These are phyloP conservation scores for Todiramphus saurophagus DNA, from an alignment of 2,113 vertebrate genomes.

Conservation along the genomic window DNA sequence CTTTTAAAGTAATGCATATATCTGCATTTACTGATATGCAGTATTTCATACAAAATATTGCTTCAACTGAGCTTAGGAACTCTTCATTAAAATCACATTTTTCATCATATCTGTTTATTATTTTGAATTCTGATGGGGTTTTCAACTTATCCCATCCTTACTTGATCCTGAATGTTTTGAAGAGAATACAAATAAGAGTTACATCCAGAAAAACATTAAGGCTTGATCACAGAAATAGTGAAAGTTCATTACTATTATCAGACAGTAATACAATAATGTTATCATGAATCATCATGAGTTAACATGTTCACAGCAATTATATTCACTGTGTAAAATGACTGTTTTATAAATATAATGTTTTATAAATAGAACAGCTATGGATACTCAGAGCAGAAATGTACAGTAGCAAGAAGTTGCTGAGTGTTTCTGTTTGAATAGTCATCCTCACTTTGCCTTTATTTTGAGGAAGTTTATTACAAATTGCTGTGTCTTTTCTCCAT, in stretches of 20 bases:
- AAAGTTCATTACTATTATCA: neutral
- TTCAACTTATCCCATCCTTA: neutral
- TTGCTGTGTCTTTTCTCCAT: neutral
- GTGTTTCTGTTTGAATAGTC: neutral
- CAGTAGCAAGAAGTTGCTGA: accelerated
- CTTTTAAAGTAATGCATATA: neutral
- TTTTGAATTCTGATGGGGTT: neutral
- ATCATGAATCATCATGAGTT: neutral
- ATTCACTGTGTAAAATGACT: neutral
- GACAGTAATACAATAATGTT: neutral
- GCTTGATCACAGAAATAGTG: neutral
- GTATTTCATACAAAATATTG: neutral
- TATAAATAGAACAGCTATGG: neutral
- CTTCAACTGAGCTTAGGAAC: neutral
- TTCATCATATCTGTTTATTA: neutral
- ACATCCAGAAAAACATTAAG: neutral
- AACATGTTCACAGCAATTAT: neutral
- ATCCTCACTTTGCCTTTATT: neutral
- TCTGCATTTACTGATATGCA: neutral
- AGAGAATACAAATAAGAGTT: neutral
- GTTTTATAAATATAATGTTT: neutral
- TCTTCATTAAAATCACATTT: neutral
- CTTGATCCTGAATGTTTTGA: neutral
- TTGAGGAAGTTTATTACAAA: neutral
- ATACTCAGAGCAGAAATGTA: neutral